Conservation (phyloP, 2,113 vertebrate genomes). For the Serinus canaria region DNA sequence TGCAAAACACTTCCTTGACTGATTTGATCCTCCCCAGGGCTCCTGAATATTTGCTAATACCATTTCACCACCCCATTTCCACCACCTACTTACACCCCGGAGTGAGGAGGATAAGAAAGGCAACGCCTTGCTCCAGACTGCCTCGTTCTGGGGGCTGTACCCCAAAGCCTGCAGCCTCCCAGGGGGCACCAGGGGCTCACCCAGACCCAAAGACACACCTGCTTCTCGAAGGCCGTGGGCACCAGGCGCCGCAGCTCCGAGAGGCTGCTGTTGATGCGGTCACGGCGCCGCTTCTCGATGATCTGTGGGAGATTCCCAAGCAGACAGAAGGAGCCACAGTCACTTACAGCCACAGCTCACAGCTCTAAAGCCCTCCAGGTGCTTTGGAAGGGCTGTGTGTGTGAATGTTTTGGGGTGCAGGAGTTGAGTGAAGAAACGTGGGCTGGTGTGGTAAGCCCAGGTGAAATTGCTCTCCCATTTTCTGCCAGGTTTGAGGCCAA, state of each 20-base stretch:
- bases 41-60: neutral
- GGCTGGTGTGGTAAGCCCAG: neutral
- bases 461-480: neutral
- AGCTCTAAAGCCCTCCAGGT: neutral
- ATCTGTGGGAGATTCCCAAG: conserved; percentile 73
- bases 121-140: neutral
- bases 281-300: conserved; percentile 91
- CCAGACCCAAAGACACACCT: conserved; percentile 79
- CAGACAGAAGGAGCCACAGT: neutral
- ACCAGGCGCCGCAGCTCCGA: conserved; percentile 90
- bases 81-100: conserved; percentile 1
- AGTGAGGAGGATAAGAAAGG: neutral
- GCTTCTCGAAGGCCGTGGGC: conserved; percentile 92
- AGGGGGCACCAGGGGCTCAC: neutral
- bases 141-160: neutral
- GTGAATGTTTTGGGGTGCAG: neutral
- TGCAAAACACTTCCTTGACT: neutral
- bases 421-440: neutral
- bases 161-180: fast-evolving
- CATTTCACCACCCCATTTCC: neutral
- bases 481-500: neutral
- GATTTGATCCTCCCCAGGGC: neutral
- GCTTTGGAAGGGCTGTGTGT: fast-evolving
- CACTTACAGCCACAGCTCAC: fast-evolving
- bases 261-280: conserved; percentile 95